These are phyloP conservation scores for Abrostola triplasia DNA, from an alignment of 2,888 invertebrate genomes.

Conservation along the genomic window DNA sequence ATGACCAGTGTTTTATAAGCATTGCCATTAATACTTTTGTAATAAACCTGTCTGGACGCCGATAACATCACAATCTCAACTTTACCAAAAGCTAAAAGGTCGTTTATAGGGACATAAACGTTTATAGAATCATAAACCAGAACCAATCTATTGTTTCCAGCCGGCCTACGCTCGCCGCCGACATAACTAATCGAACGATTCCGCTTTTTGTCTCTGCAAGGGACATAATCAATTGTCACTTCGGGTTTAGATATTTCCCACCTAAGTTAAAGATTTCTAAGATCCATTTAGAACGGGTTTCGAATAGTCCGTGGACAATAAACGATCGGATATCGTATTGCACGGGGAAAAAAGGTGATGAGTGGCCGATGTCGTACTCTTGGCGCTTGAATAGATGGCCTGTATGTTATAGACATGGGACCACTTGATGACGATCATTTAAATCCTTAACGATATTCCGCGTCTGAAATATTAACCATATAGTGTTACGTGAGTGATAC, in stretches of 20 bases:
- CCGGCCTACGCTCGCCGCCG: conserved; percentile 80
- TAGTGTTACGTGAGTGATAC: conserved; percentile 71
- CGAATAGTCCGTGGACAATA: conserved; percentile 77
- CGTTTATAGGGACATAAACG: conserved; percentile 86
- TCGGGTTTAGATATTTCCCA: conserved; percentile 80
- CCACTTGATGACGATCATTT: conserved; percentile 69
- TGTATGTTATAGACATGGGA: conserved; percentile 64
- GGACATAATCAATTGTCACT: conserved; percentile 86
- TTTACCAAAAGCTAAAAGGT: conserved; percentile 83
- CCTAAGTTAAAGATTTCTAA: conserved; percentile 76
- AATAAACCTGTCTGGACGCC: conserved; percentile 79
- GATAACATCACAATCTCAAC: conserved; percentile 84
- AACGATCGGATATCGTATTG: conserved; percentile 86
- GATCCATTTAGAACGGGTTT: conserved; percentile 84
- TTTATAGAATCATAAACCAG: conserved; percentile 88
- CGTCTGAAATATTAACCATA: conserved; percentile 62
- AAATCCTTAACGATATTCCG: conserved; percentile 70
- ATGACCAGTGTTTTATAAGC: conserved; percentile 67
- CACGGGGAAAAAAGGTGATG: conserved; percentile 85
- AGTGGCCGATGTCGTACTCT: conserved; percentile 74
- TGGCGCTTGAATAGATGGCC: conserved; percentile 81
- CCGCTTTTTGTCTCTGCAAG: conserved; percentile 83
- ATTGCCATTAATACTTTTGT: conserved; percentile 73
- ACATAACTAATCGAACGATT: conserved; percentile 86
- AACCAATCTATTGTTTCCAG: conserved; percentile 85